Conservation (phyloP, 2,113 vertebrate species). For the Baryphthengus martii region DNA sequence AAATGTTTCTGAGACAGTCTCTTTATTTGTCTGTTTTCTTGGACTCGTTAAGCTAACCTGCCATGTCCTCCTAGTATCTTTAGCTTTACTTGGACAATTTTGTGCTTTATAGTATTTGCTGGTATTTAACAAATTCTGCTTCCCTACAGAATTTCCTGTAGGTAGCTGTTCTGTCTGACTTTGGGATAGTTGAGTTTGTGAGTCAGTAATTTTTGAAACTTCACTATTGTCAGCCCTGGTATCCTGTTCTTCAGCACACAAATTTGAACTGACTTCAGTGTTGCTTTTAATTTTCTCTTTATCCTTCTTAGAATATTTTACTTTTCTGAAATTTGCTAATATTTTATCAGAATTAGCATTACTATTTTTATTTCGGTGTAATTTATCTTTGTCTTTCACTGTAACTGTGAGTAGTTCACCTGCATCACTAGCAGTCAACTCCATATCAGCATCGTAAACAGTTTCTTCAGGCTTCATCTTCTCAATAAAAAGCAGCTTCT, state of each 20-base stretch:
- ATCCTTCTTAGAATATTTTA: slow-evolving; percentile 58
- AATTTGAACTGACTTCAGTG: background rate
- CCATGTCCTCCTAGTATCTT: background rate
- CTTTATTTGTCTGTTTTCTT: background rate
- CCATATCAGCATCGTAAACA: slow-evolving; percentile 75
- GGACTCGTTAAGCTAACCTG: background rate
- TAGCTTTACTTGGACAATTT: background rate
- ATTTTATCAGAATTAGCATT: background rate
- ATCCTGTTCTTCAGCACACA: background rate
- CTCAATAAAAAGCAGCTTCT: background rate
- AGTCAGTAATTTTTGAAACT: background rate
- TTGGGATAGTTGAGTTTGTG: background rate
- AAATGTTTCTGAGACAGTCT: background rate
- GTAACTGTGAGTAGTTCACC: slow-evolving; percentile 67
- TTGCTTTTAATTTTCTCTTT: slow-evolving; percentile 53
- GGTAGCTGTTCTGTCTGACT: background rate
- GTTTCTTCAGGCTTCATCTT: slow-evolving; percentile 65
- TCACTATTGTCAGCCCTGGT: background rate
- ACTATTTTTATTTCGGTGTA: background rate
- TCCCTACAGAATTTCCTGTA: background rate
- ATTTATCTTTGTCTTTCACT: slow-evolving; percentile 36
- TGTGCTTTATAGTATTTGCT: background rate
- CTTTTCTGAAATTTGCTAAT: slow-evolving; percentile 67
- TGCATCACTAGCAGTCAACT: slow-evolving; percentile 70
- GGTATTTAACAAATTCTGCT: background rate